phyloP scores from a whole-genome alignment of 2,797 vertebrate genomes.

The Urocyon cinereoargenteus region DNA sequence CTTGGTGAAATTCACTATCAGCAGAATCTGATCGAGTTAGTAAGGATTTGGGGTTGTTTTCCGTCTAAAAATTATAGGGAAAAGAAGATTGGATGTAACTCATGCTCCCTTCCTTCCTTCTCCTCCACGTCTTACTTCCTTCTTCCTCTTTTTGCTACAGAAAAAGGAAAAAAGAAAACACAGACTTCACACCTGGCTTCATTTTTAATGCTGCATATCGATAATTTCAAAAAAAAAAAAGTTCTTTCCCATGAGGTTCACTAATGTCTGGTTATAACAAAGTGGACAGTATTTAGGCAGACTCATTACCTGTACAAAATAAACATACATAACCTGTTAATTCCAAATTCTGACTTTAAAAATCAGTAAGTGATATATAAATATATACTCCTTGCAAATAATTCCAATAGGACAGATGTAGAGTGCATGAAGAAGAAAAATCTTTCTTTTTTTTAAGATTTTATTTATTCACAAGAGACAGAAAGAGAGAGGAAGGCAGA shows the following conservation, averaged over 20 bases:
- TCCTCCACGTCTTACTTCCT: rapidly evolving
- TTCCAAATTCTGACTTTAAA: constrained; percentile 43
- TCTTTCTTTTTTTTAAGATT: background rate
- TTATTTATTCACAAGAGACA: too few species aligned
- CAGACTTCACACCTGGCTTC: background rate
- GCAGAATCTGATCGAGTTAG: background rate
- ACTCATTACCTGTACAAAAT: background rate
- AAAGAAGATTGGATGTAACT: background rate
- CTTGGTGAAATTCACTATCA: background rate
- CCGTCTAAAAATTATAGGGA: background rate
- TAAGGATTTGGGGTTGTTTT: background rate
- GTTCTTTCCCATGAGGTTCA: background rate
- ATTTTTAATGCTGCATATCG: background rate
- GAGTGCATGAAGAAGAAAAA: background rate
- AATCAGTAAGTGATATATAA: background rate
- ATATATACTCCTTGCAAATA: background rate
- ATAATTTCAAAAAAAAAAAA: background rate
- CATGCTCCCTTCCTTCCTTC: too few species aligned
- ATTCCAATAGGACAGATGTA: background rate
- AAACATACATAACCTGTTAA: background rate
- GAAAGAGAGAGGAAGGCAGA: too few species aligned
- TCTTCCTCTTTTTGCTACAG: background rate
- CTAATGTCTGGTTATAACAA: background rate
- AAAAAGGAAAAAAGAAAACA: background rate
- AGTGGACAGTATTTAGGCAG: background rate